Conservation (phyloP, 2,113 vertebrate genomes). For the Pituophis catenifer region DNA sequence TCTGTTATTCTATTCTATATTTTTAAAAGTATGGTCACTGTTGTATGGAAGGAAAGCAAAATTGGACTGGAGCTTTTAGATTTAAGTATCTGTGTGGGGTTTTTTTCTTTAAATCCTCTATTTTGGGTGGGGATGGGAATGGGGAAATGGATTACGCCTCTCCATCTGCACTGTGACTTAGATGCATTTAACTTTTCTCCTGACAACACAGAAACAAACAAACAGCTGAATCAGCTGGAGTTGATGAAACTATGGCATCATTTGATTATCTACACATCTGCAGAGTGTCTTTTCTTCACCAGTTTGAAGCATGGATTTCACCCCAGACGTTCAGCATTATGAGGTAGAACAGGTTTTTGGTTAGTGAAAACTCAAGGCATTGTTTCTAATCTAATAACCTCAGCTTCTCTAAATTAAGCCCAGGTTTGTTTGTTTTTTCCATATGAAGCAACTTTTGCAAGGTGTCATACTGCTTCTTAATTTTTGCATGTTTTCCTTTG, state of each 20-base stretch:
- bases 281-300: neutral
- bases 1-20: neutral
- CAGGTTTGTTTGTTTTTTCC: neutral
- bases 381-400: neutral
- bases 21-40: neutral
- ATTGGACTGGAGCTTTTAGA: neutral
- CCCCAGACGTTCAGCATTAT: too few species aligned
- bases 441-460: constrained; percentile 30
- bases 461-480: constrained; percentile 35
- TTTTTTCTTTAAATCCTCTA: neutral
- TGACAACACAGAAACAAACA: neutral
- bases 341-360: too few species aligned
- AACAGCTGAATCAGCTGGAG: neutral
- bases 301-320: neutral
- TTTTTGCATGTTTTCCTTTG: constrained; percentile 33
- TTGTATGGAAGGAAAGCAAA: neutral
- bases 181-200: neutral
- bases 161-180: neutral
- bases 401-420: neutral
- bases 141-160: neutral
- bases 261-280: neutral
- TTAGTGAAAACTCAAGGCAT: neutral
- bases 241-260: neutral
- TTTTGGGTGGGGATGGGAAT: neutral
- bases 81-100: neutral